Evolutionary conservation across 2,113 vertebrate genomes (phyloP).

Genomic region (Pelvicachromis taeniatus): DNA sequence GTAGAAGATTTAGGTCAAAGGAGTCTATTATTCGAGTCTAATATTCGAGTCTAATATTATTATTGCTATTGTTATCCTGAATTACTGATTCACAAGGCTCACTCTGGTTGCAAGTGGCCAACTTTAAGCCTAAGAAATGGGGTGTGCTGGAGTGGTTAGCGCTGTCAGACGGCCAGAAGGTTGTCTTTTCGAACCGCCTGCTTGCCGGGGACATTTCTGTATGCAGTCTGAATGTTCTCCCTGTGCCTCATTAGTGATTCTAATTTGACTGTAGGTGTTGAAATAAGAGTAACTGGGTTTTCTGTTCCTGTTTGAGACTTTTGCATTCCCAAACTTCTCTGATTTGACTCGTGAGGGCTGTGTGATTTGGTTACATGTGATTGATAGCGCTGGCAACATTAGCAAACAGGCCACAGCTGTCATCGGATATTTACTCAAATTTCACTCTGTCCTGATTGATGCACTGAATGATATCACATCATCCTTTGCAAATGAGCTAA

Average conservation of each 20-base stretch:
- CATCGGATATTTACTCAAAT: neutral
- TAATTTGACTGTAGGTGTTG: neutral
- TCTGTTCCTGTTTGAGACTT: neutral
- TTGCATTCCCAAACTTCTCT: neutral
- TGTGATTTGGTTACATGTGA: neutral
- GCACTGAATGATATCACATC: neutral
- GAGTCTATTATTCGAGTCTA: neutral
- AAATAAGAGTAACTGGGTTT: neutral
- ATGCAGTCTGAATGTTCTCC: neutral
- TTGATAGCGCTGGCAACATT: neutral
- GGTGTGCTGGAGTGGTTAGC: neutral
- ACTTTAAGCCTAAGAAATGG: neutral
- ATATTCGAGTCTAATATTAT: neutral
- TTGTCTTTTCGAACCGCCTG: neutral
- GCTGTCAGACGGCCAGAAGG: rapidly evolving
- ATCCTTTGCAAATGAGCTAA: neutral
- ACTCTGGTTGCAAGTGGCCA: neutral
- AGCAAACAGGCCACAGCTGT: neutral
- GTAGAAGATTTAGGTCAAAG: neutral
- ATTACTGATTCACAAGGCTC: neutral
- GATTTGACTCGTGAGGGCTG: neutral
- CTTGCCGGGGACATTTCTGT: neutral
- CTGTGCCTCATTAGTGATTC: neutral
- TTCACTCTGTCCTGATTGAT: neutral
- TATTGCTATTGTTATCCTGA: neutral